Base-by-base conservation (phyloP, 2,797 vertebrate genomes). In the Pseudochirops cupreus region DNA sequence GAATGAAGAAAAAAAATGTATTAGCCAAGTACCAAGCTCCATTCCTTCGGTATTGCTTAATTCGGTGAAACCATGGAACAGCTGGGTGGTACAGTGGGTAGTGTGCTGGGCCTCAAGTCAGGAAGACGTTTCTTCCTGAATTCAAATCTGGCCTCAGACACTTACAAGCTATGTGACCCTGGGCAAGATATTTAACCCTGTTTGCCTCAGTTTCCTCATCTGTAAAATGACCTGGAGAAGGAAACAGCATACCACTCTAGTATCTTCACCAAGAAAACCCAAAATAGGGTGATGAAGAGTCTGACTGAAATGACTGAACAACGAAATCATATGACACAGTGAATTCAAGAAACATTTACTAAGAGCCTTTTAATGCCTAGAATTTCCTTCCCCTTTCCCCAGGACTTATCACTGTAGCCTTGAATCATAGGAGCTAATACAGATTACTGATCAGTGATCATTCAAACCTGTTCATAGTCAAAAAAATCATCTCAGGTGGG, bases 1-100 rank as follows among this genome's bases (percentile, higher is more conserved):
- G 31, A 94, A 94, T 54, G 4, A 96, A 93, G 6, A 54, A 93
- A 91, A 57, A 4, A 92, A 2, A 92, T 5, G 24, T 26, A 87
- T 87, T 24, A 24, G 39, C 21, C 39, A 82, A 26, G 18, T 18
- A 46, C 18, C 67, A 46, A 46, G 9, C 39, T 26, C 21, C 24
- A 87, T 3, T 87, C 24, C 21, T 82, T 24, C 21, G 26, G 4
- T 87, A 87, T 50, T 50, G 24, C 39, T 9, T 26, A 50, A 50
- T 87, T 87, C 26, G 26, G 46, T 87, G 39, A 87, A 87, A 26
- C 46, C 7, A 24, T 87, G 18, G n/a, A 39, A n/a, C 16, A 74
- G 6, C 18, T 74, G 2, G n/a, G 2, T 24, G 1, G 6, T 10
- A 0, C 16, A 24, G 67, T 74, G 67, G 67, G 1, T 9, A 39